Conservation (phyloP, 1,140 invertebrate genomes). For the Zaprionus vittiger region DNA sequence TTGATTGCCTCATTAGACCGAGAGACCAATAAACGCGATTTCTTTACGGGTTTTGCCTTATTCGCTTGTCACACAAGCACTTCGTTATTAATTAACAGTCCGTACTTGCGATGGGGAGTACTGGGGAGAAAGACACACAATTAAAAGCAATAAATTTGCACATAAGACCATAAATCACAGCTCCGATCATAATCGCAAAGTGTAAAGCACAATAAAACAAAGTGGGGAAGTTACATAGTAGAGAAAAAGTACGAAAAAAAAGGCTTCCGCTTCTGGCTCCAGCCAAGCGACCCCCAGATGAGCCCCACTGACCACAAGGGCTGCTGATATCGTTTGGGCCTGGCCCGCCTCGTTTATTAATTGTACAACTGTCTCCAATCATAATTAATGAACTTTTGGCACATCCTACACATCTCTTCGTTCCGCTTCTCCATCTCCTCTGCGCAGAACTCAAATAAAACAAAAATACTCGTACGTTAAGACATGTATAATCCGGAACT, state of each 20-base stretch:
- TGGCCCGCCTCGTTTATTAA: constrained; percentile 66
- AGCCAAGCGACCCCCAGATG: constrained; percentile 16
- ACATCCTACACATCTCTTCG: constrained; percentile 53
- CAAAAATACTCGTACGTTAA: constrained; percentile 34
- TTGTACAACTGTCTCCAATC: constrained; percentile 81
- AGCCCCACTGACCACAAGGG: constrained; percentile 41
- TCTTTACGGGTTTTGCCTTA: too few relatives aligned
- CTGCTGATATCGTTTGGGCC: constrained; percentile 29
- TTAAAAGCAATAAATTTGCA: constrained; percentile 78
- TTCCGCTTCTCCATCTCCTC: neutral
- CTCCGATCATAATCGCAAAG: constrained; percentile 73
- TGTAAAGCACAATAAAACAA: constrained; percentile 34
- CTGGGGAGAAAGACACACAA: constrained; percentile 43
- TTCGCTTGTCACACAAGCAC: constrained; percentile 5
- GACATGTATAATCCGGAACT: constrained; percentile 62
- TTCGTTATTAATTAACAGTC: constrained; percentile 45
- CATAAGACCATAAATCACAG: constrained; percentile 72
- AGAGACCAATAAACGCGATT: too few relatives aligned
- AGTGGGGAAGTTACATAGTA: constrained; percentile 17
- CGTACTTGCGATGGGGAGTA: constrained; percentile 4
- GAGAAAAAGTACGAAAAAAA: constrained; percentile 51
- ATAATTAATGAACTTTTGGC: constrained; percentile 79
- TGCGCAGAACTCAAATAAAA: constrained; percentile 55
- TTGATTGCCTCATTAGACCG: too few relatives aligned
- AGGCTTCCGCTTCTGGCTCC: constrained; percentile 32